Base-by-base conservation (phyloP, 2,113 vertebrate genomes). In the Apteryx mantelli region DNA sequence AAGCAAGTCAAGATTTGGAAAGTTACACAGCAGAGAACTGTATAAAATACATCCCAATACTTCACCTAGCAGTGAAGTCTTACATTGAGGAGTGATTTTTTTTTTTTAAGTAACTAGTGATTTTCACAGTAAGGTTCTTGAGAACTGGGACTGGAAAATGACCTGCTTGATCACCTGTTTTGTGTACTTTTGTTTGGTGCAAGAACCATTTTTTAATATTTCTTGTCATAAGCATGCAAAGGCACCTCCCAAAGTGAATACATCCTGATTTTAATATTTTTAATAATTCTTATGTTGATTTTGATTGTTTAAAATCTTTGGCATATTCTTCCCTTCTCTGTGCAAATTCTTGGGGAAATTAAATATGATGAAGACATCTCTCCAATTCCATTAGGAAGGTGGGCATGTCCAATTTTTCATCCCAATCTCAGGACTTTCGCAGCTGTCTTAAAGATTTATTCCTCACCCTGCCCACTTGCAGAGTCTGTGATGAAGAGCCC, bases 1-100 rank as follows among this genome's bases (percentile, higher is more conserved):
- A 55, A 88, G 24, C 0, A 0, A 52, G 12, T 82, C 63, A 61
- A 34, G 7, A 0, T 53, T 22, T 22, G 22, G 16, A 30, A 65
- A 82, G 14, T 85, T 50, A 46, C 1, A 20, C 8, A 77, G 28
- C 13, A 20, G 12, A 56, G 40, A 89, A 11, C 30, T 83, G 3
- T 69, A 13, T n/a, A 38, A 82, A 79, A 58, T 70, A 48, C 11
- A 58, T 78, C 4, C 11, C 76, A 86, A n/a, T 48, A 8, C 19
- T 25, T 82, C 36, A 68, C 11, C 1, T 75, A 38, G 42, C 19
- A 79, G 28, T 75, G 11, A 2, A 14, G 26, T 60, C 1, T 3
- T 68, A 13, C 5, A 17, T 76, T 24, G 38, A 30, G 21, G 58
- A 46, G 10, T 18, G 15, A 61, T 66, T 75, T 34, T 75, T 77